phyloP scores from a whole-genome alignment of 2,888 invertebrate species.

The Vannuccia rotundouncinata region DNA sequence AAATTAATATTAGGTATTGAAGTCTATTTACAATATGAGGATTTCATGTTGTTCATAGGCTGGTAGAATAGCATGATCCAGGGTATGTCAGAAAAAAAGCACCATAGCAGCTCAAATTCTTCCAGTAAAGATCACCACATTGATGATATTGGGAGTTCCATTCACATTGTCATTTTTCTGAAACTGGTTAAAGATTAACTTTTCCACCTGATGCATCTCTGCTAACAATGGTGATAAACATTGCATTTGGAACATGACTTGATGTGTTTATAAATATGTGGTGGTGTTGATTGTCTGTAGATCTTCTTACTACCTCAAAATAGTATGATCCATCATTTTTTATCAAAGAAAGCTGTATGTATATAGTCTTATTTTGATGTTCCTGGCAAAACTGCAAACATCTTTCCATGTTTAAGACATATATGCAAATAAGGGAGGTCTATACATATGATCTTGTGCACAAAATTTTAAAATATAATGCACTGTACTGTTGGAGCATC shows the following conservation, averaged over 20 bases:
- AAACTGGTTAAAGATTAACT: background rate
- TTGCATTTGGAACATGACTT: background rate
- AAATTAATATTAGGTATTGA: too few species aligned
- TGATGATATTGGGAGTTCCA: background rate
- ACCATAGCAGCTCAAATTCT: background rate
- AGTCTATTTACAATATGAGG: background rate
- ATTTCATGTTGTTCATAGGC: background rate
- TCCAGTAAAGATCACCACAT: background rate
- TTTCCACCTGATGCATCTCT: background rate
- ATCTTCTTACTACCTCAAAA: too few species aligned
- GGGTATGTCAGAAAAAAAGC: background rate
- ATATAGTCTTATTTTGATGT: background rate
- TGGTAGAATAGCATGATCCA: background rate
- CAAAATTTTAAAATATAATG: background rate
- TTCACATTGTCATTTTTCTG: background rate
- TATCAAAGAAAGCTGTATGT: too few species aligned
- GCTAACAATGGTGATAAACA: background rate
- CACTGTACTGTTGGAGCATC: background rate
- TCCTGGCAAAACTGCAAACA: background rate
- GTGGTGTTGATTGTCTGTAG: too few species aligned
- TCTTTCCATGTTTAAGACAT: background rate
- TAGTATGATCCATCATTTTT: too few species aligned
- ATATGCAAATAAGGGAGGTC: background rate
- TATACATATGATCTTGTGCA: background rate
- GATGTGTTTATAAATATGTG: background rate